A percentile compares a stretch with the other conserved stretches of the same genome.
Conservation (phyloP, 2,113 vertebrate species). For the Pseudorectes ferrugineus region DNA sequence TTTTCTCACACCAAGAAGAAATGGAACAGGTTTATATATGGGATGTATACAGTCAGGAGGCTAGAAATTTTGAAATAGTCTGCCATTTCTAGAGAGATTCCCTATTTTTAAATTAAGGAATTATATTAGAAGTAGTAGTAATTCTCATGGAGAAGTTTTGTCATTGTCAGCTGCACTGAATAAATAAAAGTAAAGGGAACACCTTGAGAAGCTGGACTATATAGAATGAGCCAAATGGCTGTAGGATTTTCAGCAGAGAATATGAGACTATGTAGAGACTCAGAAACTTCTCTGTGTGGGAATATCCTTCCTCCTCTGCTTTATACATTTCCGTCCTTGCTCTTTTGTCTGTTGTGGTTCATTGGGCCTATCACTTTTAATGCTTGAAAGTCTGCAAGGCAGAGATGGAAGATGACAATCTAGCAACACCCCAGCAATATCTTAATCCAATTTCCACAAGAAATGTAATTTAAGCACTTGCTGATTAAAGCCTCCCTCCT, state of each 20-base stretch:
- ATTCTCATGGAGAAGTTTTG: background rate
- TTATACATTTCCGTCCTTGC: background rate
- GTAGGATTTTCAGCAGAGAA: background rate
- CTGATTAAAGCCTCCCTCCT: background rate
- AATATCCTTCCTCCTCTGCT: background rate
- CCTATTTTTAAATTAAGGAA: constrained; percentile 35
- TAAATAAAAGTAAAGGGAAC: background rate
- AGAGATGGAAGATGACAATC: background rate
- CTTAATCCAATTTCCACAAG: background rate
- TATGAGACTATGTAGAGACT: background rate
- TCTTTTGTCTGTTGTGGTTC: background rate
- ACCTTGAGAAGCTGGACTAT: background rate
- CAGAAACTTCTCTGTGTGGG: background rate
- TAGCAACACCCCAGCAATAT: background rate
- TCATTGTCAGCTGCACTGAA: background rate
- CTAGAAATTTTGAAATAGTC: constrained; percentile 14
- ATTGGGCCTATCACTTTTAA: background rate
- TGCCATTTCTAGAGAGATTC: constrained; percentile 15
- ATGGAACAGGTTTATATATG: constrained; percentile 49
- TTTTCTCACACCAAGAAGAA: constrained; percentile 42
- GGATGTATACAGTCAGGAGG: background rate
- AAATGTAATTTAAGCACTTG: background rate
- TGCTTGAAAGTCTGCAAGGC: background rate
- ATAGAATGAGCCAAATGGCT: background rate
- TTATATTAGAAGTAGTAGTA: background rate